Base-by-base conservation (phyloP, 1,140 invertebrate species). In the Fopius arisanus region DNA sequence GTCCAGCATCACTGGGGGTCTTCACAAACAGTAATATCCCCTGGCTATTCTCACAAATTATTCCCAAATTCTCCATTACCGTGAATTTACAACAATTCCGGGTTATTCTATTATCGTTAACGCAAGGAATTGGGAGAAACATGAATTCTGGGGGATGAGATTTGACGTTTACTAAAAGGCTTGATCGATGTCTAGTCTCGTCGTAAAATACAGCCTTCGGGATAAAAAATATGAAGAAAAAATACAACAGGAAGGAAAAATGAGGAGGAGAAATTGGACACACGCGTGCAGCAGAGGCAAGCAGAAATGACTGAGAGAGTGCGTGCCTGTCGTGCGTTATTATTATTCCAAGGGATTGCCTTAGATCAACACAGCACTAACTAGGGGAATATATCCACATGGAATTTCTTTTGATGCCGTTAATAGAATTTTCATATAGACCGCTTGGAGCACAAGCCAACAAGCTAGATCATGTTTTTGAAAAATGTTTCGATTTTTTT, bases 381-480 rank as follows among this genome's bases (percentile, higher is more conserved):
- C 73, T 77, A 77, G 73, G 70, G 73, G 76, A 75, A 75, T 77
- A 73, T 40, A 43, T 70, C 48, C 29, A 48, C 69, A 69, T 63
- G 75, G 75, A 77, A 77, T 77, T 77, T 77, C 76, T 77, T 77
- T 77, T 77, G 76, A 77, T 77, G 76, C 67, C 73, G 76, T 77
- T 77, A 77, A 77, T 77, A 77, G 73, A 75, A 77, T 77, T 77
- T 77, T 73, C 76, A 73, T 75, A 75, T 54, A 70, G 72, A 72
- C 33, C 43, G 59, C 51, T 72, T 54, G 67, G 21, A 48, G 19
- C 21, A 26, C 21, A 28, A 33, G 51, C 21, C 71, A 48, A 73
- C 48, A 54, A 21, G 33, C 54, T 21, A 37, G 40, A 67, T 66
- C 59, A 33, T 68, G 40, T 6, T 43, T 2, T 10, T 26, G 26